phyloP scores from a whole-genome alignment of 2,113 vertebrate species.

The Castor canadensis region DNA sequence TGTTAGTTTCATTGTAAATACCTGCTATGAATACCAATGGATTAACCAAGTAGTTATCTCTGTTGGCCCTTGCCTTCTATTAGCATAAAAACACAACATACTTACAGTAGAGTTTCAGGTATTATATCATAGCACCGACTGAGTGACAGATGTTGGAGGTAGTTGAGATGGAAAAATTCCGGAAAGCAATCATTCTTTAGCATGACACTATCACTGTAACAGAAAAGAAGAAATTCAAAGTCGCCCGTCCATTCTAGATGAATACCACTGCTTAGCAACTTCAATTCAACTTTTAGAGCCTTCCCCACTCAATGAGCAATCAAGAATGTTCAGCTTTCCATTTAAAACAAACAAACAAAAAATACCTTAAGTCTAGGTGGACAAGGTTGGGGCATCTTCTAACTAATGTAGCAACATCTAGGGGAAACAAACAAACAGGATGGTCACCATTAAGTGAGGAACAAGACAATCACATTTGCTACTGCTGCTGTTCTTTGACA shows the following conservation, averaged over 20 bases:
- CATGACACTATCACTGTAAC: slow-evolving; percentile 92
- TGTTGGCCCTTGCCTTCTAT: background rate
- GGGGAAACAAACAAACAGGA: background rate
- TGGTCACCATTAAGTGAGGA: background rate
- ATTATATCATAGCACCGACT: slow-evolving; percentile 97
- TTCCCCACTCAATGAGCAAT: background rate
- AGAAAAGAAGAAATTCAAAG: slow-evolving; percentile 15
- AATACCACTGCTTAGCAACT: background rate
- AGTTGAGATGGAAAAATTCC: slow-evolving; percentile 86
- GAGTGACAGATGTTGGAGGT: slow-evolving; percentile 90
- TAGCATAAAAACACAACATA: slow-evolving; percentile 38
- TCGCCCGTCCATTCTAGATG: rapidly evolving
- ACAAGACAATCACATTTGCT: background rate
- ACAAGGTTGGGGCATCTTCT: slow-evolving; percentile 89
- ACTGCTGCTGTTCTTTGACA: background rate
- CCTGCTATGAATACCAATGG: background rate
- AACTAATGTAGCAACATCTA: slow-evolving; percentile 92
- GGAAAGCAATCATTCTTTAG: slow-evolving; percentile 91
- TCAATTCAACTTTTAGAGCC: background rate
- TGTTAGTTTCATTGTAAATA: background rate
- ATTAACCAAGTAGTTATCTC: background rate
- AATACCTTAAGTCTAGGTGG: slow-evolving; percentile 94
- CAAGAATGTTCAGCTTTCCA: background rate
- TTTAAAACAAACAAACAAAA: background rate
- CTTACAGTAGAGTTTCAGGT: slow-evolving; percentile 89